Base-by-base conservation (phyloP, 2,888 invertebrate species). In the Amiota communis region DNA sequence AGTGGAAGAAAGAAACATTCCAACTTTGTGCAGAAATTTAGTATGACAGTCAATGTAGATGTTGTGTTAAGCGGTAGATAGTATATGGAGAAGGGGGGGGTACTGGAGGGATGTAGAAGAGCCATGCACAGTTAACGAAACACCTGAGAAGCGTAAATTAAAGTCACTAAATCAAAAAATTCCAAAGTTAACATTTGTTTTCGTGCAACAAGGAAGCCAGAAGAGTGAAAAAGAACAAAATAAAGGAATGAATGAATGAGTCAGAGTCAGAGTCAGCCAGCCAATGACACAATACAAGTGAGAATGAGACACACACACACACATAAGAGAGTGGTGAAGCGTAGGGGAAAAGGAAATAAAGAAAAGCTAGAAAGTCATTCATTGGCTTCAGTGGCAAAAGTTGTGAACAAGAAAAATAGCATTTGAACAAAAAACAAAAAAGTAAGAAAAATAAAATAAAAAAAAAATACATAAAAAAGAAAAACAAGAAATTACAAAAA, bases 131-230 rank as follows among this genome's bases (percentile, higher is more conserved):
- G 86, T 84, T 81, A 83, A 73, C 81, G 81, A 63, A 75, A 74
- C 86, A 85, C 85, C 85, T 85, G 85, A 81, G 83, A 78, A 81
- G 86, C 87, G 83, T 82, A 86, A 85, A 85, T 85, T 85, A 86
- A 85, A 85, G 86, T 86, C 83, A 85, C 85, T 85, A 85, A 86
- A 86, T 86, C 83, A 82, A 81, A 83, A 81, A 85, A 86, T 77
- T 79, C 76, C 79, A 83, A 84, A 83, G 86, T 83, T 83, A 83
- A 83, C 83, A 83, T 83, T 83, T 83, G 83, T 83, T 85, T 83
- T 85, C 47, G 49, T 48, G 12, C 10, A 17, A 48, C 11, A n/a
- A n/a, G 53, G 15, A 15, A 53, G 85, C 76, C 12, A 61, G 61
- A 47, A 64, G 64, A 64, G 59, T 70, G 72, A 76, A 74, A 76